Conservation (phyloP, 2,797 vertebrate species). For the Perodicticus potto region DNA sequence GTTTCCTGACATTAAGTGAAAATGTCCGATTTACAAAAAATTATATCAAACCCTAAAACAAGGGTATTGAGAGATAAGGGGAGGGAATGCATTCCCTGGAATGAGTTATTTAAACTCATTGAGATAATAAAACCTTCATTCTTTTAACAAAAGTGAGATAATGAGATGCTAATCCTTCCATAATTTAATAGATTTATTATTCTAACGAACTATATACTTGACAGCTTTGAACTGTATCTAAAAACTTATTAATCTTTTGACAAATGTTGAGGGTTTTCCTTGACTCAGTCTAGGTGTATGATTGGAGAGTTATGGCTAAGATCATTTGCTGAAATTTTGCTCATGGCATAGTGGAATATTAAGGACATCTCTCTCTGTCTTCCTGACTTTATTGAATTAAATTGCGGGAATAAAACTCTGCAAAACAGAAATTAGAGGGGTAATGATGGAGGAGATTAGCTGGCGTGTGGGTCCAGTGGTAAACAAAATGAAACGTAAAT, state of each 20-base stretch:
- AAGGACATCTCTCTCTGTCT: neutral
- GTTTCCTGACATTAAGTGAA: conserved; percentile 63
- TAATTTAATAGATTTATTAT: conserved; percentile 81
- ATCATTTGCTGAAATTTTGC: conserved; percentile 51
- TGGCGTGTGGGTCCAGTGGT: neutral
- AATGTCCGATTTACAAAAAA: conserved; percentile 68
- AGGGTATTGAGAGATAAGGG: neutral
- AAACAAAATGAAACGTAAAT: conserved; percentile 49
- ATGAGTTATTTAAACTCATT: conserved; percentile 75
- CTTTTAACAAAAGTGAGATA: conserved; percentile 82
- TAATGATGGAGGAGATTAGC: conserved; percentile 6
- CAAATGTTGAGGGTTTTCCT: conserved; percentile 56
- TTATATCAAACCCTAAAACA: conserved; percentile 72
- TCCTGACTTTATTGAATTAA: conserved; percentile 51
- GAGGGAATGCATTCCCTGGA: neutral
- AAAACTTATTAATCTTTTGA: conserved; percentile 73
- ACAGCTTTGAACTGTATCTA: conserved; percentile 74
- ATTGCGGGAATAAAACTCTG: conserved; percentile 15
- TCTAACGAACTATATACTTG: conserved; percentile 75
- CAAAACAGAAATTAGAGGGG: conserved; percentile 49
- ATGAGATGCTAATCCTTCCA: conserved; percentile 81
- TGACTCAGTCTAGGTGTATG: neutral
- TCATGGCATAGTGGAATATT: conserved; percentile 19
- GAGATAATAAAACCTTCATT: conserved; percentile 81
- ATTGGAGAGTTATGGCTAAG: conserved; percentile 29